Conservation (phyloP, 1,140 invertebrate species). For the Meloidogyne exigua region DNA sequence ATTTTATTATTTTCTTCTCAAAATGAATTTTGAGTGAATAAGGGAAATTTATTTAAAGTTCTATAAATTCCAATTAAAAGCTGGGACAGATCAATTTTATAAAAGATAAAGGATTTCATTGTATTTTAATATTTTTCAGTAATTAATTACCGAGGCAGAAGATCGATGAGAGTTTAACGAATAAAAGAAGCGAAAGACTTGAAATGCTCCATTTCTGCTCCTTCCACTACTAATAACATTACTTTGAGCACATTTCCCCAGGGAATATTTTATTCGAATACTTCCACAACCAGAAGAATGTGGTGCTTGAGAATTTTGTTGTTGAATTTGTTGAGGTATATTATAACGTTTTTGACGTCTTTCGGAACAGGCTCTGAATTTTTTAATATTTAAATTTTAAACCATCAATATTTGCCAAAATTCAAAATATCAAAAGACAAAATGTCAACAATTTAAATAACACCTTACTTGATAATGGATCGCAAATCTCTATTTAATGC, state of each 20-base stretch:
- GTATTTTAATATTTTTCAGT: not conserved
- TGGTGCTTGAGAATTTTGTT: not conserved
- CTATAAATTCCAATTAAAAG: no score
- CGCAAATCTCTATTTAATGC: conserved; percentile 58
- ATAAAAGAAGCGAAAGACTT: conserved; percentile 54
- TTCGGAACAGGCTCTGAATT: conserved; percentile 40
- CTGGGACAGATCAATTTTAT: no score
- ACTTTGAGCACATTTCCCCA: not conserved
- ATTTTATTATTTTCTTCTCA: not conserved
- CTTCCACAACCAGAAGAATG: not conserved
- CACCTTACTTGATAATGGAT: conserved; percentile 58
- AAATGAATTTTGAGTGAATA: no score
- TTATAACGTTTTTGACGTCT: conserved; percentile 44
- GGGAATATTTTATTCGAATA: not conserved
- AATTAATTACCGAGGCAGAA: conserved; percentile 8
- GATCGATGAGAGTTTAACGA: conserved; percentile 54
- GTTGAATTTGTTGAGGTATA: conserved; percentile 8
- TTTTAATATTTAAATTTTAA: conserved; percentile 8
- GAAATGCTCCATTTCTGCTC: conserved; percentile 44
- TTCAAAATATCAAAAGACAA: not conserved
- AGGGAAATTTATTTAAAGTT: no score
- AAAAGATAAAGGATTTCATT: not conserved
- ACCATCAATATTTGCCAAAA: not conserved
- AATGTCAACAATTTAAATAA: conserved; percentile 5
- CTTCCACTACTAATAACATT: not conserved